Percentiles rank a stretch among this genome's conserved stretches.
Conservation (phyloP, 2,797 vertebrate genomes). For the Falco concolor region DNA sequence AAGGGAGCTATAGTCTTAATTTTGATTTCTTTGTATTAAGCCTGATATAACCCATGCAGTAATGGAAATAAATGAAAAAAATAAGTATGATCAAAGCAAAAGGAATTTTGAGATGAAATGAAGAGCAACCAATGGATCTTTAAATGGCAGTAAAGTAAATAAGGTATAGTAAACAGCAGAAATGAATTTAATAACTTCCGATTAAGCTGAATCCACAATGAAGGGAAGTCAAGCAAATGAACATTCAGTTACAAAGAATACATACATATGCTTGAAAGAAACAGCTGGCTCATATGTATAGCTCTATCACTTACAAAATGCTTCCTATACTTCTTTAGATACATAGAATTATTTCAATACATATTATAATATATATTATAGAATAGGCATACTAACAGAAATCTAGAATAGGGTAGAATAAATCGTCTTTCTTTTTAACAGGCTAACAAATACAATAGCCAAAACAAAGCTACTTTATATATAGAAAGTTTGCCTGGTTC, state of each 20-base stretch:
- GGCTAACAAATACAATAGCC: neutral
- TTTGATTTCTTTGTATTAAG: neutral
- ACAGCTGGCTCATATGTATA: neutral
- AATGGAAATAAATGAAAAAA: neutral
- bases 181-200: slow-evolving; percentile 12
- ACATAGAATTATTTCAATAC: neutral
- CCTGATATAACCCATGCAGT: neutral
- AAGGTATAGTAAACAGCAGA: neutral
- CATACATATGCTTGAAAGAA: neutral
- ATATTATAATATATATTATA: neutral
- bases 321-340: neutral
- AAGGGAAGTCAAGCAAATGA: slow-evolving; percentile 1
- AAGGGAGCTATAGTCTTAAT: neutral
- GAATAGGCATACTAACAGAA: neutral
- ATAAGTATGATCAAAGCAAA: neutral
- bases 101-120: neutral
- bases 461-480: neutral
- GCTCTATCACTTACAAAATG: neutral
- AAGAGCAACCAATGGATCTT: neutral
- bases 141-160: neutral
- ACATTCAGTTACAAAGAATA: neutral
- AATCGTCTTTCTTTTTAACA: neutral
- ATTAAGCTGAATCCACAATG: neutral
- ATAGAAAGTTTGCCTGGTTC: neutral
- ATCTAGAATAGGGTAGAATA: neutral